Conservation (phyloP, 2,113 vertebrate genomes). For the Tachysurus fulvidraco region DNA sequence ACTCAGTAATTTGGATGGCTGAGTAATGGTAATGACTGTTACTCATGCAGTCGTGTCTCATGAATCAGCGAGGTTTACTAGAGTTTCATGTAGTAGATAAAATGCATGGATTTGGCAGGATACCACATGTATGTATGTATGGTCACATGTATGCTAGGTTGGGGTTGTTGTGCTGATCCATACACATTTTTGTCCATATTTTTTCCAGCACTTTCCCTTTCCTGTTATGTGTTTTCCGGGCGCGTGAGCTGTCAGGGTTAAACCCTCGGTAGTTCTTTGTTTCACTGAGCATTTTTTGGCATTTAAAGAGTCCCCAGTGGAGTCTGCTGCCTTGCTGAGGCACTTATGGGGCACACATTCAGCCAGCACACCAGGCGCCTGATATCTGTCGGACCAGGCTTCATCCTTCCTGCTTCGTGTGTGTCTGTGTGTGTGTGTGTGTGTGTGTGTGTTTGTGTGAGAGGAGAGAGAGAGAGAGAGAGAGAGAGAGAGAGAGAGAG, state of each 20-base stretch:
- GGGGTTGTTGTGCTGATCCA: slow-evolving; percentile 10
- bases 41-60: not conserved
- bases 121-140: not conserved
- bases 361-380: slow-evolving; percentile 23
- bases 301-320: slow-evolving; percentile 31
- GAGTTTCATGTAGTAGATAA: not conserved
- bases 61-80: not conserved
- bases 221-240: slow-evolving; percentile 44
- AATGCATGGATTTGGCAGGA: not conserved
- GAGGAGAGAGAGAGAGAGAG: too few species aligned
- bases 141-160: not conserved
- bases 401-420: slow-evolving; percentile 44
- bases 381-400: slow-evolving; percentile 23
- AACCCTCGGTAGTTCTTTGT: slow-evolving; percentile 36
- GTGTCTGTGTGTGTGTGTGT: not conserved
- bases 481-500: not conserved
- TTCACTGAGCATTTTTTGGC: slow-evolving; percentile 9
- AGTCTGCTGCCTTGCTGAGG: slow-evolving; percentile 4
- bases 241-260: slow-evolving; percentile 7
- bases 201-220: slow-evolving; percentile 26
- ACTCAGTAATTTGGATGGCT: not conserved
- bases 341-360: slow-evolving; percentile 14
- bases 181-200: slow-evolving; percentile 17
- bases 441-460: too few species aligned
- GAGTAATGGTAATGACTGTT: not conserved